A percentile compares a stretch with the other conserved stretches of the same genome.
These are phyloP conservation scores for Encarsia formosa DNA, from an alignment of 2,888 invertebrate genomes.

Conservation along the genomic window DNA sequence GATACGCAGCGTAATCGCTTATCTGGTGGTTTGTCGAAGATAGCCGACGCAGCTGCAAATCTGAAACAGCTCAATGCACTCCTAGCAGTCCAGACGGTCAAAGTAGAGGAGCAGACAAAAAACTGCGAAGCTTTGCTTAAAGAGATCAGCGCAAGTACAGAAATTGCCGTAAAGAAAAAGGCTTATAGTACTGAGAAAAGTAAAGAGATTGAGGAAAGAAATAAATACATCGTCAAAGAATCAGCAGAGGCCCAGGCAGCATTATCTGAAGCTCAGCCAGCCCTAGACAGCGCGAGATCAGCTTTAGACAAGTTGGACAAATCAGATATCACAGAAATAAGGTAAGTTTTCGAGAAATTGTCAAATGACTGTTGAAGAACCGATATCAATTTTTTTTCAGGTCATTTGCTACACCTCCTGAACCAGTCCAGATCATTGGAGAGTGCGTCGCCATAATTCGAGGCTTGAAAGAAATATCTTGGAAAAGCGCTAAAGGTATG, in stretches of 20 bases:
- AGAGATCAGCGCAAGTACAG: slow-evolving; percentile 70
- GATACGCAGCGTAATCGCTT: slow-evolving; percentile 40
- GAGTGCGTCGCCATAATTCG: slow-evolving; percentile 85
- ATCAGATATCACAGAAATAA: slow-evolving; percentile 86
- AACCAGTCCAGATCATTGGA: slow-evolving; percentile 83
- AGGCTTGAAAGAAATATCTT: slow-evolving; percentile 78
- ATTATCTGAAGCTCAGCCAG: slow-evolving; percentile 78
- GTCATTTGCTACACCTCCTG: slow-evolving; percentile 87
- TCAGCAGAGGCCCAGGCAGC: slow-evolving; percentile 80
- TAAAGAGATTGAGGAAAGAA: slow-evolving; percentile 77
- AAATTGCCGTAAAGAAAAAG: slow-evolving; percentile 73
- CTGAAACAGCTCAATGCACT: slow-evolving; percentile 75
- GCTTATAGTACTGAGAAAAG: slow-evolving; percentile 75
- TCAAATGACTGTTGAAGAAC: neutral
- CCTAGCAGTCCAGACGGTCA: slow-evolving; percentile 76
- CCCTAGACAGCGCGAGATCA: slow-evolving; percentile 72
- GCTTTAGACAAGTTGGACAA: slow-evolving; percentile 83
- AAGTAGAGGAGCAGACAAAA: slow-evolving; percentile 75
- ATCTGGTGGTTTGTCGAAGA: slow-evolving; percentile 61
- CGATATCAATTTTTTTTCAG: slow-evolving; percentile 46
- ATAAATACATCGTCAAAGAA: slow-evolving; percentile 72
- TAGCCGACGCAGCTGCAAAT: slow-evolving; percentile 81
- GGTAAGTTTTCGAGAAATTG: slow-evolving; percentile 38
- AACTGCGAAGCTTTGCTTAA: slow-evolving; percentile 75
- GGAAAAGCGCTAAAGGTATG: slow-evolving; percentile 89